phyloP scores from a whole-genome alignment of 2,888 invertebrate species.

The Hermodice carunculata region DNA sequence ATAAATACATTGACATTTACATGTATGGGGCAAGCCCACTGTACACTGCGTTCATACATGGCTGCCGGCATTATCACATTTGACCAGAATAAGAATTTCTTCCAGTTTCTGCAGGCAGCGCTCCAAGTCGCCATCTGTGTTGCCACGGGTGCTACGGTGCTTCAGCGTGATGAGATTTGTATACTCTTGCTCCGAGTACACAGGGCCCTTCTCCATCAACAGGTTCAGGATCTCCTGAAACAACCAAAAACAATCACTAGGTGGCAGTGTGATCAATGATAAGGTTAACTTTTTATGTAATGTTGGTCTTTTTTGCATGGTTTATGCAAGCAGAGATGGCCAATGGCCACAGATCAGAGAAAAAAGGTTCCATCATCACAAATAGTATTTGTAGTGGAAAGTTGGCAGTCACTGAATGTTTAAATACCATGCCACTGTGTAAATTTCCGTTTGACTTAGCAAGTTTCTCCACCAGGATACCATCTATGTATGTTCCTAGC shows the following conservation, averaged over 20 bases:
- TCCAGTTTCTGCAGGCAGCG: constrained; percentile 82
- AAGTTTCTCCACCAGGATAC: too few species aligned
- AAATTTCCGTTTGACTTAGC: too few species aligned
- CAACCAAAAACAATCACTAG: constrained; percentile 3
- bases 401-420: too few species aligned
- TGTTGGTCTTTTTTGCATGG: background rate
- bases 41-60: too few species aligned
- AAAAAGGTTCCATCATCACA: too few species aligned
- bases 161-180: constrained; percentile 85
- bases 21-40: too few species aligned
- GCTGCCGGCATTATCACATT: too few species aligned
- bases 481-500: too few species aligned
- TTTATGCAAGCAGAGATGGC: background rate
- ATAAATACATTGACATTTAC: too few species aligned
- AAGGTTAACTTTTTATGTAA: background rate
- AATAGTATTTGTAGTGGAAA: too few species aligned
- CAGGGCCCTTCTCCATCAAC: constrained; percentile 88
- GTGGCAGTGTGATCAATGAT: background rate
- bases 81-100: constrained; percentile 86
- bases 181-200: constrained; percentile 90
- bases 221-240: constrained; percentile 84
- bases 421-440: too few species aligned
- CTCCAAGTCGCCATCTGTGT: constrained; percentile 57
- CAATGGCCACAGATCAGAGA: background rate
- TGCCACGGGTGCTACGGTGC: constrained; percentile 75